A percentile compares a stretch with the other conserved stretches of the same genome.
Evolutionary conservation across 64 coral and sea anemone species (phyloP).

Genomic region (Pachyseris speciosa): DNA sequence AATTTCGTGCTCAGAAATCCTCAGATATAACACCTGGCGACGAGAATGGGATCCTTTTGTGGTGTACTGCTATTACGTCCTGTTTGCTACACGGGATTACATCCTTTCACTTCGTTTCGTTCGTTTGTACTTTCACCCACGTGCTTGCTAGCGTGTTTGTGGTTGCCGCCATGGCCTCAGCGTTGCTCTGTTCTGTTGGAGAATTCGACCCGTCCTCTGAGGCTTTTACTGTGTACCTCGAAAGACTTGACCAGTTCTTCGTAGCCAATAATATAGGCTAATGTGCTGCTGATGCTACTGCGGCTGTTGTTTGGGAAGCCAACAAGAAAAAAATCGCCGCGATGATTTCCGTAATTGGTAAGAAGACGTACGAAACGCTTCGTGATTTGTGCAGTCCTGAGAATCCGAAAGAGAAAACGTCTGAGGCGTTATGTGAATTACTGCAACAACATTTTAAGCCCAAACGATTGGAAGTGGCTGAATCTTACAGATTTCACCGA

Average conservation of each 20-base stretch:
- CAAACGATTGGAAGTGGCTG: conserved; percentile 62
- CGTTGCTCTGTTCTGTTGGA: conserved; percentile 47
- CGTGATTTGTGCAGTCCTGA: conserved; percentile 62
- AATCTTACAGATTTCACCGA: conserved; percentile 65
- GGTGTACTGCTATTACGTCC: neutral
- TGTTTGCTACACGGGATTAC: neutral
- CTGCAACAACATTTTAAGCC: conserved; percentile 60
- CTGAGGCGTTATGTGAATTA: conserved; percentile 48
- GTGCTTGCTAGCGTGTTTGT: neutral
- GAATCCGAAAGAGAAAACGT: conserved; percentile 56
- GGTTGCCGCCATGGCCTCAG: neutral
- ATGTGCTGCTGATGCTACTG: conserved; percentile 6
- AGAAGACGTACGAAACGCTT: conserved; percentile 39
- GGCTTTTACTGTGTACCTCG: conserved; percentile 60
- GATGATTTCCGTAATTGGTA: conserved; percentile 76
- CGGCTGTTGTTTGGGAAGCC: neutral
- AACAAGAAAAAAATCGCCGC: conserved; percentile 57
- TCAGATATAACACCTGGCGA: conserved; percentile 47
- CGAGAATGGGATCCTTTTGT: conserved; percentile 54
- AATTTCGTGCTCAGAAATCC: too few species aligned
- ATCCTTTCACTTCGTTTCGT: neutral
- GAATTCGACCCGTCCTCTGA: conserved; percentile 59
- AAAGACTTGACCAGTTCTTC: conserved; percentile 67
- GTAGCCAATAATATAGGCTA: conserved; percentile 11
- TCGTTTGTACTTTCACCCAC: neutral